Evolutionary conservation across 92 coral and sea anemone genomes (phyloP), one percentile per base, ranked within the genome.

Genomic region (Pocillopora grandis): DNA sequence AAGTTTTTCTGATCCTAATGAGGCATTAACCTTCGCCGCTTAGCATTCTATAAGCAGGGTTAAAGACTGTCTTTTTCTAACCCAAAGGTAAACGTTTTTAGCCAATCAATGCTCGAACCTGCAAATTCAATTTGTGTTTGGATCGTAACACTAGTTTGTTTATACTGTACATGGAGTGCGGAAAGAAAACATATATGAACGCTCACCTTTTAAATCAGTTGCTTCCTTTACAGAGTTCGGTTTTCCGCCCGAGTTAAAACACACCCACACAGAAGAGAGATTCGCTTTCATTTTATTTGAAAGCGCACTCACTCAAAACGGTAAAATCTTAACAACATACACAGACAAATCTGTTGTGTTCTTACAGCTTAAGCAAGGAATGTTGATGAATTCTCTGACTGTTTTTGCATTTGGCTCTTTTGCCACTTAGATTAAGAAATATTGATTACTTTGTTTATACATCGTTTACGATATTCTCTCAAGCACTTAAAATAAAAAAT

Each of bases 31-130:
- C 5, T 62, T 36, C 74, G 27, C n/a, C 15, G 49, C 52, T 18
- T 42, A 18, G 56, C 10, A 33, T 20, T 71, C 59, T 0, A 42
- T 58, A 35, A 33, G 21, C 35, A 65, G 64, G 85, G 66, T 70
- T 69, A 58, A 70, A 31, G 19, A 67, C 5, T 69, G 68, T 31
- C 56, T 14, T 35, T 23, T 42, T 59, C 18, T 81, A 12, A 12
- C 33, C 12, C 69, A 14, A 71, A 70, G 19, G 77, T 71, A 81
- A 81, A 71, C 61, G 11, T 48, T 35, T 21, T 8, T n/a, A 61
- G 15, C 85, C 85, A 81, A 81, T 71, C 77, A 55, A 14, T 0
- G 42, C 85, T 2, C 61, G 77, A 15, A 7, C 20, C 35, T 17
- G 59, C 15, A 56, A n/a, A 31, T 33, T 55, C 31, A 49, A 71